Evolutionary conservation across 2,113 vertebrate species (phyloP), one percentile per base, ranked within the genome.

Genomic region (Seriola quinqueradiata): DNA sequence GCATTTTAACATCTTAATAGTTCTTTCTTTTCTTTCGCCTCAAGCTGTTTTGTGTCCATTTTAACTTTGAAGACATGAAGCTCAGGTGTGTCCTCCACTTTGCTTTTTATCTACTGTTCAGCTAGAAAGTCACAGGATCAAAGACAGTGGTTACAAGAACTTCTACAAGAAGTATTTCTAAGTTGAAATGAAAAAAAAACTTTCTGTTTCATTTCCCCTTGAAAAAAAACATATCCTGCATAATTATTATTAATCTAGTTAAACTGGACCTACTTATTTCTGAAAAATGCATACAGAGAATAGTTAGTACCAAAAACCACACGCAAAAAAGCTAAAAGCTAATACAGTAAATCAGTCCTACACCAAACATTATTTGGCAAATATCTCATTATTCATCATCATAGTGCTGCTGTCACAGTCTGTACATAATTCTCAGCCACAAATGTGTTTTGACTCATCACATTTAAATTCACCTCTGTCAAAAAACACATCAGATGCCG

Each of bases 361-460:
- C 32, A 80, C 52, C 68, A 88, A 77, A 86, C 67, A 68, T 75
- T 38, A 86, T 93, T 92, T 92, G 92, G 92, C 92, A 89, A 89
- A 82, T 61, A 69, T 88, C 55, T 79, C 36, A 46, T 81, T 21
- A 36, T 75, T 70, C 3, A 19, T 81, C 25, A 28, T 70, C 23
- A 1, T 82, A 52, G 70, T 77, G 66, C 76, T 76, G 66, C 64
- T 42, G 64, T 76, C 77, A 60, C 65, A 50, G 34, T 77, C 73
- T 78, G n/a, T 71, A 67, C 59, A 74, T 55, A n/a, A 42, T 28
- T 6, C 44, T 52, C n/a, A 54, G 48, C 25, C 60, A 63, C 32
- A 40, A 21, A 23, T 23, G 23, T 58, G 55, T 13, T 57, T 25
- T 57, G 23, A 57, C 9, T 25, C 10, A 13, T 25, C 3, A 54